Evolutionary conservation across 2,888 invertebrate genomes (phyloP), one percentile per base, ranked within the genome.

Genomic region (Bombyx huttoni): DNA sequence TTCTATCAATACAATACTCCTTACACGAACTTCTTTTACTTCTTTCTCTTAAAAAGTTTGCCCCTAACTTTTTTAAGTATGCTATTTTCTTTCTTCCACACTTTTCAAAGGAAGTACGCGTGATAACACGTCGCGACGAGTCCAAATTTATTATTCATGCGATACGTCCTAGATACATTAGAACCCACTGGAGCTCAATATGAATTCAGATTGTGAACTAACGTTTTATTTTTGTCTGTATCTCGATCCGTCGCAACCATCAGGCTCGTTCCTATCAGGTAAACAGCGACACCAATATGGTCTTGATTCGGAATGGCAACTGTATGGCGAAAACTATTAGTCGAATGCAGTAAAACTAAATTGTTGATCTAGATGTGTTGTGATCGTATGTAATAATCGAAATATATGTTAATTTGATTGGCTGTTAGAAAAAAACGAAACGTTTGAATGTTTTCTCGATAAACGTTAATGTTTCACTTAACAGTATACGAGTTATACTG

Each of bases 251-350:
- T 91, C 91, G 92, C 92, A 90, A 91, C 90, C 91, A 90, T 91
- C 93, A 93, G 93, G 93, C 93, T 93, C 94, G 91, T 93, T 94
- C 91, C 91, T 94, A 90, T 93, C 94, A 94, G 94, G 94, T 94
- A 94, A 94, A 92, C 91, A 91, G 76, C 70, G 74, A 79, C 67
- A 76, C 75, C 64, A 77, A 73, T 75, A 79, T 81, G 73, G 77
- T 81, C 79, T 79, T 80, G 71, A 82, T 67, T 81, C 80, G 81
- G 85, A 87, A 88, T 88, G 87, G 78, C 81, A 85, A 82, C 65
- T 84, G 84, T 81, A 86, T 81, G 79, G 81, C 84, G 73, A 85
- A 82, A 85, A 79, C 71, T 72, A 69, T 84, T 87, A 87, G 87
- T 73, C 78, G 82, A 86, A 85, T 88, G 82, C 78, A 74, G 78